These are phyloP conservation scores for Drosophila peninsularis DNA, from an alignment of 2,888 invertebrate species.

Conservation along the genomic window DNA sequence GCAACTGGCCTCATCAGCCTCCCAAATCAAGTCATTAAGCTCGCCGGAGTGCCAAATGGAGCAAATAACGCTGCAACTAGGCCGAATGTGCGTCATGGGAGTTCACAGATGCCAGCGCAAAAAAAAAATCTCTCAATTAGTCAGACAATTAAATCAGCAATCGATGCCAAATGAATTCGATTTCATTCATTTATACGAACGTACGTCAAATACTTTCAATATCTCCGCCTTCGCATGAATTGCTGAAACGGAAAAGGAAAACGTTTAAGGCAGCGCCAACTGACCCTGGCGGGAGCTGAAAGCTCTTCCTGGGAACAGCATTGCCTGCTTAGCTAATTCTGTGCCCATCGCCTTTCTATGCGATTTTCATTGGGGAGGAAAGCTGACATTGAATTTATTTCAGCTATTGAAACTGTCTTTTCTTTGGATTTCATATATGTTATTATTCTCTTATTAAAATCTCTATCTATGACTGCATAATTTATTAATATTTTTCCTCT, in stretches of 20 bases:
- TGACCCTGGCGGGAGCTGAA: too few species aligned
- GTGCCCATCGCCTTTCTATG: neutral
- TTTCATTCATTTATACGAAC: slow-evolving; percentile 55
- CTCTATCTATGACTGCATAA: neutral
- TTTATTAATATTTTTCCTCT: slow-evolving; percentile 3
- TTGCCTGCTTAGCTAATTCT: too few species aligned
- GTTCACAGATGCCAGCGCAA: slow-evolving; percentile 58
- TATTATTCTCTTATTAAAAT: too few species aligned
- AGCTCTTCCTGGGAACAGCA: neutral
- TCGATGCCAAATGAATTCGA: slow-evolving; percentile 69
- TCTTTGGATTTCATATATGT: too few species aligned
- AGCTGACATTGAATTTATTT: too few species aligned
- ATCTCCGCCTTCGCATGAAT: slow-evolving; percentile 22
- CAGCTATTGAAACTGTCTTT: too few species aligned
- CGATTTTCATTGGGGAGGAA: neutral
- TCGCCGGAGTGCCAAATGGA: slow-evolving; percentile 77
- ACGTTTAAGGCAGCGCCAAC: slow-evolving; percentile 2
- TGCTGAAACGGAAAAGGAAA: slow-evolving; percentile 1
- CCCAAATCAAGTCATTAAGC: slow-evolving; percentile 82
- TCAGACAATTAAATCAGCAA: slow-evolving; percentile 84
- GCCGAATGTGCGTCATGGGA: slow-evolving; percentile 71
- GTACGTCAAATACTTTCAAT: slow-evolving; percentile 44
- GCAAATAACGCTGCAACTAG: slow-evolving; percentile 70
- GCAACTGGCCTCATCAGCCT: slow-evolving; percentile 68
- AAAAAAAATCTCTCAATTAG: slow-evolving; percentile 84